Percentiles rank a stretch among this genome's conserved stretches.
Conservation (phyloP, 53 echinoderm and acorn worm species). For the Echinometra lucunter region DNA sequence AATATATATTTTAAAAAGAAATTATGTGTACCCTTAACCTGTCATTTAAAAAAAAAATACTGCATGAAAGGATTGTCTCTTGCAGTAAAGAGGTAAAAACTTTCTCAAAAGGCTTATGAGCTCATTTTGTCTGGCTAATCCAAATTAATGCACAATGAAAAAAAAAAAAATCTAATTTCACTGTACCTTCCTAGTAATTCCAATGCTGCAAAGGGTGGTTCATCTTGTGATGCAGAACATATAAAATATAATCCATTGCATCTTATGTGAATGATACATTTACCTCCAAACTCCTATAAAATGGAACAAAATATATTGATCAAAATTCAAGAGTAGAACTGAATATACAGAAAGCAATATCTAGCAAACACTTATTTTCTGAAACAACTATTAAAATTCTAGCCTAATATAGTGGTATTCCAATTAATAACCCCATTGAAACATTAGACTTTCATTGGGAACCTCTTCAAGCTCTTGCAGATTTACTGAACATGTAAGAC, state of each 20-base stretch:
- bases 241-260: slow-evolving; percentile 87
- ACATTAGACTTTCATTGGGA: background rate
- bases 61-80: background rate
- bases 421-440: background rate
- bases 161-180: background rate
- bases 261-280: slow-evolving; percentile 82
- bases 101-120: background rate
- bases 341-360: background rate
- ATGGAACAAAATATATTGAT: background rate
- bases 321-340: background rate
- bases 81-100: background rate
- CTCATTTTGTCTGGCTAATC: background rate
- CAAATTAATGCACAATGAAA: background rate
- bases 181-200: slow-evolving; percentile 86
- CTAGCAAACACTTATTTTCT: background rate
- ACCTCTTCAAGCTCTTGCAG: background rate
- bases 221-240: slow-evolving; percentile 77
- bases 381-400: background rate
- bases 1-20: too few relatives aligned
- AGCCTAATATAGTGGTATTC: background rate
- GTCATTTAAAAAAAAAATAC: too few relatives aligned
- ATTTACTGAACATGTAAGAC: background rate
- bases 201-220: slow-evolving; percentile 81
- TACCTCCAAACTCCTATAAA: slow-evolving; percentile 75
- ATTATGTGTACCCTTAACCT: too few relatives aligned